phyloP scores from a whole-genome alignment of 2,888 invertebrate species.

The Tinea semifulvella region DNA sequence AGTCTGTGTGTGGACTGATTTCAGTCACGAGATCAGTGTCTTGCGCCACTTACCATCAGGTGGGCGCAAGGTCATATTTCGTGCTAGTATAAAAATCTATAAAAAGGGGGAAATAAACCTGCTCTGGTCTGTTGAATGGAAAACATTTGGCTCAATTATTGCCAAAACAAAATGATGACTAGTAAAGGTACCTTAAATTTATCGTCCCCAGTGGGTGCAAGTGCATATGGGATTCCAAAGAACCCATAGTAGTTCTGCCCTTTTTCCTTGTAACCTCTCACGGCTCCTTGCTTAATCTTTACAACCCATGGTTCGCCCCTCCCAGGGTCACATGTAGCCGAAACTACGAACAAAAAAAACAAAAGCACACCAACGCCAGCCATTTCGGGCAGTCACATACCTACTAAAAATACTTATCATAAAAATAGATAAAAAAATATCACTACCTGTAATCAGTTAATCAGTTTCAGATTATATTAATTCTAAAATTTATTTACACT shows the following conservation, averaged over 20 bases:
- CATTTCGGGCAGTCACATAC: neutral
- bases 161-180: no score
- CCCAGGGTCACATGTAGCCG: neutral
- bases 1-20: no score
- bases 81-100: no score
- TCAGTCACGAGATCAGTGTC: no score
- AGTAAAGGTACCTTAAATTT: constrained; percentile 32
- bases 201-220: constrained; percentile 27
- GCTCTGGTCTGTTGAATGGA: no score
- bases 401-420: neutral
- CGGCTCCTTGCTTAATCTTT: constrained; percentile 26
- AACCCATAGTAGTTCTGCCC: constrained; percentile 22
- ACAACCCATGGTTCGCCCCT: constrained; percentile 1
- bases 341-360: neutral
- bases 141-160: no score
- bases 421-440: no score
- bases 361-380: neutral
- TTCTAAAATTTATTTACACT: neutral
- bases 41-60: no score
- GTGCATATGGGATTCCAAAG: constrained; percentile 32
- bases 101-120: no score
- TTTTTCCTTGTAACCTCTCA: constrained; percentile 28
- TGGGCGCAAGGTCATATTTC: no score
- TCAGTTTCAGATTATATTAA: neutral
- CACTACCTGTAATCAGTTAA: neutral